Conservation (phyloP, 2,888 invertebrate genomes). For the Scaptomyza reducta region DNA sequence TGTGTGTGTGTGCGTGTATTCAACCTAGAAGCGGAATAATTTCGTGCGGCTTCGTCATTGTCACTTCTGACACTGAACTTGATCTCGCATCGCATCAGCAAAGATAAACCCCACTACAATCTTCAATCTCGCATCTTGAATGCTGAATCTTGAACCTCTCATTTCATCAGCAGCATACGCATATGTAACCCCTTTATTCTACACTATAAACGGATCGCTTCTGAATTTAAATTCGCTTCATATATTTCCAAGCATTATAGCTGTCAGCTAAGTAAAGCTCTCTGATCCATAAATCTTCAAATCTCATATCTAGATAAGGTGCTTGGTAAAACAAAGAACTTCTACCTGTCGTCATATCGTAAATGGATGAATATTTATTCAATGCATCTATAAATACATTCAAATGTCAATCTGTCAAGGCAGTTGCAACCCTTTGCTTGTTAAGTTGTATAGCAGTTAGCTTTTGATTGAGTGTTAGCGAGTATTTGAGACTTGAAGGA, state of each 20-base stretch:
- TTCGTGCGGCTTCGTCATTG: slow-evolving; percentile 52
- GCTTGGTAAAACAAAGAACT: background rate
- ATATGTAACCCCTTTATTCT: slow-evolving; percentile 4
- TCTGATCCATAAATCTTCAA: background rate
- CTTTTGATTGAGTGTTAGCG: background rate
- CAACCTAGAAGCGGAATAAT: slow-evolving; percentile 67
- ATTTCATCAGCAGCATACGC: slow-evolving; percentile 61
- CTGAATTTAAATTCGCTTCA: background rate
- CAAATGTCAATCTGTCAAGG: background rate
- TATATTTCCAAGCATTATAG: slow-evolving; percentile 9
- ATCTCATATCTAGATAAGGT: slow-evolving; percentile 9
- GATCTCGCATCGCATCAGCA: slow-evolving; percentile 38
- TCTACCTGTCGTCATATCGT: background rate
- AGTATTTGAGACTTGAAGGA: background rate
- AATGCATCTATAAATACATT: background rate
- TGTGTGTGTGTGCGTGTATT: background rate
- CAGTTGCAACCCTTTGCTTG: background rate
- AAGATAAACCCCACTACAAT: slow-evolving; percentile 10
- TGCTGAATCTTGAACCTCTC: too few relatives aligned
- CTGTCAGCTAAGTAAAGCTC: background rate
- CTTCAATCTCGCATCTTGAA: background rate
- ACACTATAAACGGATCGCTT: slow-evolving; percentile 4
- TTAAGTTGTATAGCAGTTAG: background rate
- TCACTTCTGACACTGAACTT: slow-evolving; percentile 14
- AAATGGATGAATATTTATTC: background rate